Evolutionary conservation across 2,888 invertebrate genomes (phyloP).

Genomic region (Macrophya alboannulata): DNA sequence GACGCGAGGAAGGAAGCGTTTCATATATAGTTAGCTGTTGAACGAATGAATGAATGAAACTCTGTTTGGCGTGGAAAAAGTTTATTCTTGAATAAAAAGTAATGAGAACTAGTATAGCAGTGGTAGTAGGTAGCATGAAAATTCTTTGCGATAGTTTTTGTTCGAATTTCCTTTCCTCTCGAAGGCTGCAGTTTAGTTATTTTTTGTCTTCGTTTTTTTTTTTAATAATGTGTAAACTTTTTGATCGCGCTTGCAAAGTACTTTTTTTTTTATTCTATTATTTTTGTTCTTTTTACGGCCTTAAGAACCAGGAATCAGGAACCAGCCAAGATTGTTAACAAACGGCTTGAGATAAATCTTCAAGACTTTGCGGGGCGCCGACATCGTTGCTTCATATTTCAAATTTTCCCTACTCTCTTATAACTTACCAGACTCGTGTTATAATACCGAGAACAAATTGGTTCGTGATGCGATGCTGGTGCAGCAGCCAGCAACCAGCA

Average conservation of each 20-base stretch:
- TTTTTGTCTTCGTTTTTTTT: conserved; percentile 12
- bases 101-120: not conserved
- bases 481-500: too few species aligned
- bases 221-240: conserved; percentile 5
- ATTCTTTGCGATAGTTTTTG: conserved; percentile 23
- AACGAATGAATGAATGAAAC: conserved; percentile 47
- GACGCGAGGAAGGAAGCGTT: not conserved
- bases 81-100: conserved; percentile 35
- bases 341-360: conserved; percentile 48
- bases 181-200: not conserved
- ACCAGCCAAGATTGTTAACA: conserved; percentile 48
- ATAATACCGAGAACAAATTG: conserved; percentile 30
- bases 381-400: conserved; percentile 51
- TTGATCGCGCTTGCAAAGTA: not conserved
- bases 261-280: too few species aligned
- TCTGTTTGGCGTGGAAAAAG: conserved; percentile 51
- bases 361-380: conserved; percentile 50
- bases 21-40: not conserved
- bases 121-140: not conserved
- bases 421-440: not conserved
- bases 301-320: conserved; percentile 27
- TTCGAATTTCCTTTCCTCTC: not conserved
- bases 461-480: conserved; percentile 39
- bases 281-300: not conserved
- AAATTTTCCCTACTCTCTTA: conserved; percentile 28